Base-by-base conservation (phyloP, 2,888 invertebrate species). In the Cephalotes varians region DNA sequence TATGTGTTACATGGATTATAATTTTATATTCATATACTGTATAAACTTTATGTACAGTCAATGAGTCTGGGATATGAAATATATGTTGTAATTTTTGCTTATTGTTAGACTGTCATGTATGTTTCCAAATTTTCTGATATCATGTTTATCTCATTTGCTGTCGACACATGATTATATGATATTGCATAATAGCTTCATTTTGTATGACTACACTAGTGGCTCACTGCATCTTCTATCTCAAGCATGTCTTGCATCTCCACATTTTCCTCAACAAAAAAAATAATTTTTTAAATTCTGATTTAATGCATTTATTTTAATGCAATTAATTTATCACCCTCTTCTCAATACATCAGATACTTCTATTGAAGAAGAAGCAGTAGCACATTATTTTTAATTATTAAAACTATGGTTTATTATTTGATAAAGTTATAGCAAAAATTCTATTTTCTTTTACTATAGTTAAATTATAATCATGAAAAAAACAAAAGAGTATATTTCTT, bases 161-260 rank as follows among this genome's bases (percentile, higher is more conserved):
- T 76, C 44, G 21, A 47, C 49, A 73, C 12, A 51, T 51, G 44
- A 51, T 60, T 67, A 81, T 44, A 74, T 81, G 51, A 62, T 81
- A 77, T 88, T 91, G 76, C 88, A 90, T 86, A 90, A 91, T 91
- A 85, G 87, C 82, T 85, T 88, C 80, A 67, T 76, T 83, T 85
- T 71, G 77, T 86, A 80, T 77, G 73, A 83, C 88, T 85, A 85
- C 74, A 83, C 81, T 89, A 84, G 71, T 72, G 67, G 80, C 56
- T 84, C 79, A 84, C 85, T 91, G 88, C 88, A 86, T 88, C 83
- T 89, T 87, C 85, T 88, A 85, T 74, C 85, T 91, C 87, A 86
- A 90, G 91, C 92, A 92, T 91, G 92, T 82, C 80, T 81, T 85
- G 81, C 79, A 82, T 73, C 18, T 84, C 62, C 60, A 74, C 47